Percentiles rank a stretch among this genome's conserved stretches.
Conservation (phyloP, 2,888 invertebrate species). For the Callyntrura sp. region DNA sequence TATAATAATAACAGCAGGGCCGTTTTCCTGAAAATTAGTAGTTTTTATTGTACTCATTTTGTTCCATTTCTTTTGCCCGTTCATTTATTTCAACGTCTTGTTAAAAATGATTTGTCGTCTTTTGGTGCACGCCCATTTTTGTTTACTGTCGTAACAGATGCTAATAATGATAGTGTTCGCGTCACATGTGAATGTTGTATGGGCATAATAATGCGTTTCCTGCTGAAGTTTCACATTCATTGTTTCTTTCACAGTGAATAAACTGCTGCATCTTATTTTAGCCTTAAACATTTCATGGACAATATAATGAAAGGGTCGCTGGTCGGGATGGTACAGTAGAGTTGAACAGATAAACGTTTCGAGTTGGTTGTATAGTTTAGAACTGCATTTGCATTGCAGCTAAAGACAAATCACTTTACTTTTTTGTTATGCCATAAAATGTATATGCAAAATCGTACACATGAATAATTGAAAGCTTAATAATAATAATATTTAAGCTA, state of each 20-base stretch:
- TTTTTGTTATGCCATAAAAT: no score
- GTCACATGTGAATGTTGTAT: slow-evolving; percentile 38
- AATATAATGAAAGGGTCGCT: no score
- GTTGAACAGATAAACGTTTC: not conserved
- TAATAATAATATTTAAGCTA: no score
- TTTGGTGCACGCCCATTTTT: slow-evolving; percentile 57
- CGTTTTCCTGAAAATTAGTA: slow-evolving; percentile 60
- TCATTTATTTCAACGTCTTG: slow-evolving; percentile 66
- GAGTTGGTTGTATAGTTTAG: not conserved
- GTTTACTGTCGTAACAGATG: slow-evolving; percentile 22
- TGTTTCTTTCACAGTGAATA: slow-evolving; percentile 10
- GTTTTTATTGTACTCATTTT: slow-evolving; percentile 58
- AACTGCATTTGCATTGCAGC: not conserved
- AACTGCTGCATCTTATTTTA: not conserved
- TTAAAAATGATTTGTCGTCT: slow-evolving; percentile 72
- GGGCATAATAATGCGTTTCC: not conserved
- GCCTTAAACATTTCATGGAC: not conserved
- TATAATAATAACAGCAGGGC: not conserved
- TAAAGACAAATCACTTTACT: slow-evolving; percentile 21
- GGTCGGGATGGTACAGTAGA: no score
- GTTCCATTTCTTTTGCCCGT: not conserved
- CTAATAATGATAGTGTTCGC: not conserved
- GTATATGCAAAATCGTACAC: no score
- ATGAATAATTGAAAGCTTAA: no score
- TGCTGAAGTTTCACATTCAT: not conserved